Evolutionary conservation across 2,113 vertebrate species (phyloP).

Genomic region (Pomatostomus ruficeps): DNA sequence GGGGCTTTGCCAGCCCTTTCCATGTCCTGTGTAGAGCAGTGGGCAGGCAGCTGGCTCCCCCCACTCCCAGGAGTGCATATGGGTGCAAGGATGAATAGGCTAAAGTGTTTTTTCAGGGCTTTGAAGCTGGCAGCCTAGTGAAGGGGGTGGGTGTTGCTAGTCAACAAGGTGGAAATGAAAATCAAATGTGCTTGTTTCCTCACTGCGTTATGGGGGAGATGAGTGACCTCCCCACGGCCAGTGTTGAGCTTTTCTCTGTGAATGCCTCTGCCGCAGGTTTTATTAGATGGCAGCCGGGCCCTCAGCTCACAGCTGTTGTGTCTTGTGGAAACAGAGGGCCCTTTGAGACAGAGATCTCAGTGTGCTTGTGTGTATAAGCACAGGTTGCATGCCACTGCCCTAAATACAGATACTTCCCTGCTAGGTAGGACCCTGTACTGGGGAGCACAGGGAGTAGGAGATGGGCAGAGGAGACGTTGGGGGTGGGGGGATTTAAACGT

Average conservation of each 20-base stretch:
- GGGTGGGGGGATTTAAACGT: not conserved
- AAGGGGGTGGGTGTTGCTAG: not conserved
- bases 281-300: not conserved
- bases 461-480: not conserved
- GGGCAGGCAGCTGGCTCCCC: not conserved
- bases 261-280: not conserved
- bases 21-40: not conserved
- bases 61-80: not conserved
- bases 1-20: not conserved
- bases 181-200: not conserved
- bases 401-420: not conserved
- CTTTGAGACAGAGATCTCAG: not conserved
- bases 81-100: not conserved
- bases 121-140: constrained; percentile 26
- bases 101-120: constrained; percentile 18
- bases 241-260: not conserved
- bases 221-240: not conserved
- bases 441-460: not conserved
- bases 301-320: not conserved
- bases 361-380: not conserved
- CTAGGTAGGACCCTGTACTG: not conserved
- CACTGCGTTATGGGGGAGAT: not conserved
- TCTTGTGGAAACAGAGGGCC: not conserved
- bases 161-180: not conserved
- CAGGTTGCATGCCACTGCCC: not conserved